A percentile compares a stretch with the other conserved stretches of the same genome.
phyloP scores from a whole-genome alignment of 30 jellyfish, hydroid and myxozoan species.

The Hydractinia symbiolongicarpus region DNA sequence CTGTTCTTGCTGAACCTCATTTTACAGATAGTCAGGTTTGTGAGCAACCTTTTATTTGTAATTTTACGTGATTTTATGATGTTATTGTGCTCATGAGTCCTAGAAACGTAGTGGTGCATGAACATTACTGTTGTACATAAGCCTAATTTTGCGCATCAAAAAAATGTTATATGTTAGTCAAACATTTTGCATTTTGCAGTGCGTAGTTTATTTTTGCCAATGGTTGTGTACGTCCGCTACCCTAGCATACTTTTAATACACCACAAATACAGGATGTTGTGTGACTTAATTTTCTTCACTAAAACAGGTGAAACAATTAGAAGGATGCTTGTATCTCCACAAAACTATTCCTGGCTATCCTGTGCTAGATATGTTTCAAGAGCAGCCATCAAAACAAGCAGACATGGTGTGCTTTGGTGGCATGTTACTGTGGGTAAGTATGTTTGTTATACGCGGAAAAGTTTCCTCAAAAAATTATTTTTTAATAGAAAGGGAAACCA shows the following conservation, averaged over 20 bases:
- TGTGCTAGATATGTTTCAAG: slow-evolving; percentile 1
- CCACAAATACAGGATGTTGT: no score
- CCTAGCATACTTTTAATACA: no score
- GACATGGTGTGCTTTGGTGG: slow-evolving; percentile 4
- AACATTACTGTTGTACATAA: no score
- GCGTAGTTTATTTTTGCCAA: not conserved
- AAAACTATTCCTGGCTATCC: not conserved
- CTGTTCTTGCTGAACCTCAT: not conserved
- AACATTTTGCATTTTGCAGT: not conserved
- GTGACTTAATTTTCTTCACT: no score
- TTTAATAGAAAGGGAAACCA: no score
- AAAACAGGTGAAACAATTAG: not conserved
- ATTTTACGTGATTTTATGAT: no score
- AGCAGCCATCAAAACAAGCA: slow-evolving; percentile 2
- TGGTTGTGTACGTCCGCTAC: no score
- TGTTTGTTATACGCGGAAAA: no score
- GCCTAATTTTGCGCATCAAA: not conserved
- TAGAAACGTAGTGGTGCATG: no score
- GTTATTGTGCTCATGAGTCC: no score
- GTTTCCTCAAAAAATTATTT: no score
- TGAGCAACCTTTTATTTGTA: no score
- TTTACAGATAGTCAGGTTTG: not conserved
- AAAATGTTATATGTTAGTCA: not conserved
- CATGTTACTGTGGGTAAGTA: not conserved
- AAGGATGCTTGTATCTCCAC: not conserved